Base-by-base conservation (phyloP, 2,113 vertebrate genomes). In the Arenaria interpres region DNA sequence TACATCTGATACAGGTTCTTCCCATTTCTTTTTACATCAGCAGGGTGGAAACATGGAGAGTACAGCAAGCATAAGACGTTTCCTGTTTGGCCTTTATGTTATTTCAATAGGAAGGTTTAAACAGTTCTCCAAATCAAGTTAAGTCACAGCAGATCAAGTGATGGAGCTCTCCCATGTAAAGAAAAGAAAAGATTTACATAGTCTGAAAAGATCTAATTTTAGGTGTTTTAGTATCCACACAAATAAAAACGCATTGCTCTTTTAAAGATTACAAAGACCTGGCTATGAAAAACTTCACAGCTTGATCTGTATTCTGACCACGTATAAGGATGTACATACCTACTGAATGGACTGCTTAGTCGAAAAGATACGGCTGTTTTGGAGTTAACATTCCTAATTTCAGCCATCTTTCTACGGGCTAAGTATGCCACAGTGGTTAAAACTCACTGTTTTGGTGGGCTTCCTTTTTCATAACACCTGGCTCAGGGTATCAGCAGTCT, bases 291-390 rank as follows among this genome's bases (percentile, higher is more conserved):
- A 66, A 6, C 32, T 37, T 74, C 54, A 78, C 23, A 78, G 6
- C 4, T 84, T 79, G 16, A 17, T 57, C 21, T 50, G 4, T 35
- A 16, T 88, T 71, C 27, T 57, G 27, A 68, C 39, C 14, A 30
- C 0, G 1, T 15, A 25, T 7, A 63, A 78, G 71, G 18, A 37
- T 48, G 6, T 74, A 30, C 4, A 12, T 27, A 4, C 0, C 11
- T 15, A 5, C 4, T 53, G 32, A 56, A 39, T 60, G 22, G n/a
- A 35, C 33, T 75, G 11, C 22, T 67, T 53, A 19, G 5, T 48
- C 1, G 8, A 43, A 82, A 82, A 24, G 13, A 54, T 22, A 30
- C 3, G 37, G 10, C 2, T 64, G 4, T 23, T 82, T 60, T 25
- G 13, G 23, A 43, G 4, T 33, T 56, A 64, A 48, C 1, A 35